Evolutionary conservation across 2,113 vertebrate species (phyloP).

Genomic region (Lasiurus cinereus): DNA sequence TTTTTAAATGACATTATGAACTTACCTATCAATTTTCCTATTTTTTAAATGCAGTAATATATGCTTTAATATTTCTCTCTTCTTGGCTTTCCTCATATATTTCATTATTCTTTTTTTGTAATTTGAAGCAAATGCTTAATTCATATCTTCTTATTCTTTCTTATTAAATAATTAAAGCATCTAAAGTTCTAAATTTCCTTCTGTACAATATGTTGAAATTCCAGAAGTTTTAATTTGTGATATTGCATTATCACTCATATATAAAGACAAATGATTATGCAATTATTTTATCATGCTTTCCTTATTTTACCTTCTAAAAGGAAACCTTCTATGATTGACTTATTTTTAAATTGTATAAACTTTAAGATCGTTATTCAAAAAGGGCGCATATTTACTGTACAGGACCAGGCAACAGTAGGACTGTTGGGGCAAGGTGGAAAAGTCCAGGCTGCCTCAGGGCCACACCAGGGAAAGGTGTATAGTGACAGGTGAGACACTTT

Average conservation of each 20-base stretch:
- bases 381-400: neutral
- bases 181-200: slow-evolving; percentile 25
- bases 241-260: neutral
- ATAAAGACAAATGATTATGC: neutral
- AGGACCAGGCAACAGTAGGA: too few species aligned
- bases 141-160: neutral
- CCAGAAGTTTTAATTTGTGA: slow-evolving; percentile 37
- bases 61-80: neutral
- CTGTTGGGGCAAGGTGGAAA: neutral
- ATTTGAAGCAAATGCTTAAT: slow-evolving; percentile 10
- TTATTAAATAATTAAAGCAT: slow-evolving; percentile 32
- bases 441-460: neutral
- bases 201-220: slow-evolving; percentile 3
- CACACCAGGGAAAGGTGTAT: neutral
- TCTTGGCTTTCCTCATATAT: neutral
- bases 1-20: neutral
- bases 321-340: neutral
- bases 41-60: slow-evolving; percentile 56
- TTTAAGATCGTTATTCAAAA: slow-evolving; percentile 61
- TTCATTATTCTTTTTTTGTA: slow-evolving; percentile 14
- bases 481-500: neutral
- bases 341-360: neutral
- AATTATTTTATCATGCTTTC: slow-evolving; percentile 41
- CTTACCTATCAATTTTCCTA: neutral
- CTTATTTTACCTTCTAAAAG: slow-evolving; percentile 3